Evolutionary conservation across 92 coral and sea anemone genomes (phyloP), one percentile per base, ranked within the genome.

Genomic region (Porites rus): DNA sequence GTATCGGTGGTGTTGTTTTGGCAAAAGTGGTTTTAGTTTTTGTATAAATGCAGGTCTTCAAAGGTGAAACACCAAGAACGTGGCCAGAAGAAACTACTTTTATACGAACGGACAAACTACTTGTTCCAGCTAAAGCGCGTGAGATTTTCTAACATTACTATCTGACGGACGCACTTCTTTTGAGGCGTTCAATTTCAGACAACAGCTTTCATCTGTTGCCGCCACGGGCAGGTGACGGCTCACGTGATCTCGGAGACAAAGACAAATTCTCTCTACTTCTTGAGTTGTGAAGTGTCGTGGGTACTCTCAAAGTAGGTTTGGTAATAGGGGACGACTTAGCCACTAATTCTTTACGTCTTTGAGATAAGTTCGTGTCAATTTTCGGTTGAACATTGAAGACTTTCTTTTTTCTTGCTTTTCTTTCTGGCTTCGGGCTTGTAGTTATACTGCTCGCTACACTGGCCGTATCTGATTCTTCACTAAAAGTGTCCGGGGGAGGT

Each of bases 401-500:
- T 83, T 63, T 83, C 10, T 51, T 73, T 51, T 63, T 74, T 63
- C 69, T 83, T 10, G 79, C 53, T 43, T 75, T 61, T 22, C 87
- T 50, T n/a, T 83, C 72, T 25, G 24, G 80, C 13, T 16, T 83
- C 1, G 87, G 87, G 65, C 87, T 80, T 25, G 24, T 21, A 4
- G 87, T 11, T 8, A 72, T 72, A 14, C 87, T 83, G 78, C 87
- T 83, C n/a, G 87, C 25, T 73, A 83, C 65, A 25, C 87, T 83
- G 0, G 87, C 73, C 8, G 87, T 83, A 80, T 83, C 87, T 7
- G 87, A 83, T 51, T 83, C 87, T 62, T 83, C 87, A 64, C 73
- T 64, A 0, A 73, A 1, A 62, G 24, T 7, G 5, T 83, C 87
- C 10, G 63, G 80, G n/a, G 63, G 51, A 1, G 74, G 74, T 11